Base-by-base conservation (phyloP, 2,113 vertebrate genomes). In the Tenrec ecaudatus region DNA sequence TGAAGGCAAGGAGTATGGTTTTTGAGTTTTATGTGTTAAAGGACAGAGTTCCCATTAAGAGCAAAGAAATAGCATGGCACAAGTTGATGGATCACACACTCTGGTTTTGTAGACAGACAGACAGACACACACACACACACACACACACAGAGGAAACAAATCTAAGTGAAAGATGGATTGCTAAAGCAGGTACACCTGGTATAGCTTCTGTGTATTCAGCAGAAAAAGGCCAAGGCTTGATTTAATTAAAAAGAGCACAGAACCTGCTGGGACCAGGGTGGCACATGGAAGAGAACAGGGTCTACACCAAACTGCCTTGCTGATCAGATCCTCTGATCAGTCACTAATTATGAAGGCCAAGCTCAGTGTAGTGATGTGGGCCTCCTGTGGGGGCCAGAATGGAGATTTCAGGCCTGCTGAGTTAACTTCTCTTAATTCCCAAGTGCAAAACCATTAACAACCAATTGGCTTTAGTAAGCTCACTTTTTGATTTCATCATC, bases 241-340 rank as follows among this genome's bases (percentile, higher is more conserved):
- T 57, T 80, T 64, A 89, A 62, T 85, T 78, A 82, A 90, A 88
- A 31, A 82, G 10, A 75, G 27, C 62, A 86, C n/a, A 69, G 78
- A 27, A 85, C 29, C 3, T 60, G 33, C 22, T 40, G 31, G 29
- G 36, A 82, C 22, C 43, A 68, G 14, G 82, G 53, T 10, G 29
- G 20, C 58, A 25, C 31, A 60, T n/a, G 75, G 33, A 82, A 82
- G n/a, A 77, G 68, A 73, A 43, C 5, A 76, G 22, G 31, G 31
- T 68, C 60, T 85, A 60, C n/a, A n/a, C 7, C 36, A 85, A 53
- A 82, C 8, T 47, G 20, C 36, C 23, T 16, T 29, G 33, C 31
- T 66, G 29, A 53, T 68, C 66, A 81, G 80, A 75, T 81, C 58
- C 88, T 6, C 12, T 76, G 36, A 58, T 81, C 47, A 43, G 68